Evolutionary conservation across 2,113 vertebrate genomes (phyloP).

Genomic region (Sarotherodon lohbergeri): DNA sequence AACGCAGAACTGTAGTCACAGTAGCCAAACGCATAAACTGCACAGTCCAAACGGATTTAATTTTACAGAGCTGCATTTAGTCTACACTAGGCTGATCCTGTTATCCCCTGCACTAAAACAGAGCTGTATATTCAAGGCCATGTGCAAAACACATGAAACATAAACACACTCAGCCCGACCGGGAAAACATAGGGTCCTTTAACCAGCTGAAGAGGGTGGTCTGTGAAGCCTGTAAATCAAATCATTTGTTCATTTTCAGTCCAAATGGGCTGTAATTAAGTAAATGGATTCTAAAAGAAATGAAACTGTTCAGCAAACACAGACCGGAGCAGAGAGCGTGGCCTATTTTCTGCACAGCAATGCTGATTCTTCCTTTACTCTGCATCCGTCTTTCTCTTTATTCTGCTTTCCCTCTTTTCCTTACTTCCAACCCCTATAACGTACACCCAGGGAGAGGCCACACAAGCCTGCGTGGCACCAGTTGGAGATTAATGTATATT

Average conservation of each 20-base stretch:
- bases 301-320: conserved; percentile 11
- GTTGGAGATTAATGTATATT: conserved; percentile 30
- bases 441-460: background rate
- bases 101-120: conserved; percentile 10
- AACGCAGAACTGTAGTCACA: background rate
- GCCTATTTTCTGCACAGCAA: background rate
- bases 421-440: background rate
- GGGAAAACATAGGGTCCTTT: background rate
- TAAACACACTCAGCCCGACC: background rate
- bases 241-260: conserved; percentile 47
- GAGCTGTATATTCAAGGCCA: background rate
- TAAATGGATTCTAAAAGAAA: conserved; percentile 44
- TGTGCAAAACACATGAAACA: background rate
- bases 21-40: conserved; percentile 6
- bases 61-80: conserved; percentile 23
- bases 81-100: conserved; percentile 6
- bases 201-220: background rate
- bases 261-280: conserved; percentile 45
- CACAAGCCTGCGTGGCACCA: background rate
- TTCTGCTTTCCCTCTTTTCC: background rate
- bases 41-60: conserved; percentile 6
- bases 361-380: background rate
- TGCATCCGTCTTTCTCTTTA: background rate
- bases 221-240: conserved; percentile 42
- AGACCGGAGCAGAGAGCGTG: background rate